Evolutionary conservation across 92 coral and sea anemone genomes (phyloP), one percentile per base, ranked within the genome.

Genomic region (Paragorgia papillata): DNA sequence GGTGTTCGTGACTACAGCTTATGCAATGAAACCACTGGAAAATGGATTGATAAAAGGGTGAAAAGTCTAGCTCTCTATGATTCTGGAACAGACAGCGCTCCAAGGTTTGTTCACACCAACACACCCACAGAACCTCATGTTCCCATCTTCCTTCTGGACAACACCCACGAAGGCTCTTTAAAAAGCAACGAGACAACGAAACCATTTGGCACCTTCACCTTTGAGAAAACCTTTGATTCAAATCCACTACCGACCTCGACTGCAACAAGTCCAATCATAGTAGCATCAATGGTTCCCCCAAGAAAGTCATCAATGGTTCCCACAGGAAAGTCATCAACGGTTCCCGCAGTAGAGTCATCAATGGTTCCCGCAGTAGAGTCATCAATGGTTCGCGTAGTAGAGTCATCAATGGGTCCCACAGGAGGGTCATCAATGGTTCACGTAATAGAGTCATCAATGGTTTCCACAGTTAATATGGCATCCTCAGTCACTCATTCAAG

Each of bases 21-120:
- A 34, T 76, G 82, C 49, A 28, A 76, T 56, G 55, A 14, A 20
- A 46, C 26, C 9, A 60, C 82, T 0, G 62, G 62, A 50, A 28
- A 62, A 51, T 76, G 69, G 71, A 9, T 14, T 14, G 62, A 74
- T 17, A 30, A 22, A 1, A 61, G 33, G 31, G 34, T 57, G 9
- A 34, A 43, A 26, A 57, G 58, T 46, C 80, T 74, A 3, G 17
- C 18, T 9, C 69, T 57, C 7, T 74, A 44, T 29, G 80, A 74
- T 49, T 25, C 80, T 1, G 80, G 80, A 0, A 75, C 80, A 31
- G 80, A 75, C 53, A 75, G 57, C 21, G 80, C 60, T 8, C 54
- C 22, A 25, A 58, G 5, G 27, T 56, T 75, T 37, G 59, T 34
- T 13, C 57, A 59, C 32, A 9, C 10, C 0, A 14, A 60, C 37